phyloP scores from a whole-genome alignment of 2,113 vertebrate genomes.

The Scalopus aquaticus region DNA sequence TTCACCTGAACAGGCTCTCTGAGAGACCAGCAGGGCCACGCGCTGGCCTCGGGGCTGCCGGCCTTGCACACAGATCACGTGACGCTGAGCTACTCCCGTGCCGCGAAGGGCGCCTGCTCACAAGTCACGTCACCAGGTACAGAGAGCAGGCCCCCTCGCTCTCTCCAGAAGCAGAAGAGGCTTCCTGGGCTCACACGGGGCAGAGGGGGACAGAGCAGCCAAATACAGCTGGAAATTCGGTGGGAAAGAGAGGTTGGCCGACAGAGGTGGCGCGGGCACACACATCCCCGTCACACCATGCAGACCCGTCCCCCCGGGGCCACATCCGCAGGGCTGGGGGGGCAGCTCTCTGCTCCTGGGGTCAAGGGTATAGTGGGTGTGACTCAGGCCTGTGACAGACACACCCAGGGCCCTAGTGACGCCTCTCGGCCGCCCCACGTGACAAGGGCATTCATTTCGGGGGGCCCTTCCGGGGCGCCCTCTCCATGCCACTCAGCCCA shows the following conservation, averaged over 20 bases:
- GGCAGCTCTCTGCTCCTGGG: too few relatives aligned
- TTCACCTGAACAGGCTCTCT: neutral
- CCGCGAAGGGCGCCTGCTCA: neutral
- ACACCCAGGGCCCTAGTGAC: too few relatives aligned
- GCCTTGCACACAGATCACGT: too few relatives aligned
- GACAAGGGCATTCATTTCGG: neutral
- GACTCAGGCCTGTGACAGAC: too few relatives aligned
- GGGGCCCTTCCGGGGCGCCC: neutral
- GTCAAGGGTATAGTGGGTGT: too few relatives aligned
- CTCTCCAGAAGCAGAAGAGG: neutral
- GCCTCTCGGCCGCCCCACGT: neutral
- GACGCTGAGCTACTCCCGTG: neutral
- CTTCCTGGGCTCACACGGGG: neutral
- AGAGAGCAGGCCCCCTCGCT: too few relatives aligned
- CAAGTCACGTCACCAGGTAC: too few relatives aligned
- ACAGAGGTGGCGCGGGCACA: too few relatives aligned
- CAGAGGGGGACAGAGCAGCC: neutral
- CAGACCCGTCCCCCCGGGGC: too few relatives aligned
- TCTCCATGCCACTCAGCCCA: neutral
- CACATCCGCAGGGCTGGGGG: too few relatives aligned
- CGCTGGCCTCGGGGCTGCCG: too few relatives aligned
- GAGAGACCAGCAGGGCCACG: neutral
- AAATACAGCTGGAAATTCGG: accelerated
- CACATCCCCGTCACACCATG: neutral
- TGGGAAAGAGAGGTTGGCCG: neutral